Percentiles rank a stretch among this genome's conserved stretches.
These are phyloP conservation scores for Fulmarus glacialis DNA, from an alignment of 2,113 vertebrate genomes.

Conservation along the genomic window DNA sequence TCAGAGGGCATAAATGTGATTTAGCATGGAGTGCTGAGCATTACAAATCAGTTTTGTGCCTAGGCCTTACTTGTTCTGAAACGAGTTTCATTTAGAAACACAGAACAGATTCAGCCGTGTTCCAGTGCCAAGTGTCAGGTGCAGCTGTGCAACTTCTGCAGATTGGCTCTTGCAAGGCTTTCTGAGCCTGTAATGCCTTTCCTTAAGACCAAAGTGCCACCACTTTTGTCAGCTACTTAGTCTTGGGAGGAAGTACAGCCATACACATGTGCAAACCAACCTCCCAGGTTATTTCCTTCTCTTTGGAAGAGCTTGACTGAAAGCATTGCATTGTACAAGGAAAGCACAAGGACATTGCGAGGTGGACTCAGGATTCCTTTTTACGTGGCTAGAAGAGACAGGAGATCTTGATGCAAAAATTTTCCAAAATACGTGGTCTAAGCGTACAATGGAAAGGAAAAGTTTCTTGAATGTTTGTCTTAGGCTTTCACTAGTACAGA, in stretches of 20 bases:
- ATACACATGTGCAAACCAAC: fast-evolving
- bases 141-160: background rate
- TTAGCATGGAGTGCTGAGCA: slow-evolving; percentile 31
- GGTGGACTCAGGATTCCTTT: background rate
- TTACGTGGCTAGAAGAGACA: background rate
- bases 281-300: background rate
- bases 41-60: slow-evolving; percentile 34
- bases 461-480: background rate
- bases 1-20: slow-evolving; percentile 41
- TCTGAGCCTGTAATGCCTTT: background rate
- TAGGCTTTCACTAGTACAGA: background rate
- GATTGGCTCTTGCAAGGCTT: background rate
- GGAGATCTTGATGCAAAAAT: background rate
- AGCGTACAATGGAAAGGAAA: background rate
- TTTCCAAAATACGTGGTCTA: fast-evolving
- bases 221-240: background rate
- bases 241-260: background rate
- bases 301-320: background rate
- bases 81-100: background rate
- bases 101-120: background rate
- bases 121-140: background rate
- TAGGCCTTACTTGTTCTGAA: background rate
- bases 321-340: fast-evolving
- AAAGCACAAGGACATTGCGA: background rate
- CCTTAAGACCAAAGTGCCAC: background rate